phyloP scores from a whole-genome alignment of 23 tunicate species.

The Corella eumyota region DNA sequence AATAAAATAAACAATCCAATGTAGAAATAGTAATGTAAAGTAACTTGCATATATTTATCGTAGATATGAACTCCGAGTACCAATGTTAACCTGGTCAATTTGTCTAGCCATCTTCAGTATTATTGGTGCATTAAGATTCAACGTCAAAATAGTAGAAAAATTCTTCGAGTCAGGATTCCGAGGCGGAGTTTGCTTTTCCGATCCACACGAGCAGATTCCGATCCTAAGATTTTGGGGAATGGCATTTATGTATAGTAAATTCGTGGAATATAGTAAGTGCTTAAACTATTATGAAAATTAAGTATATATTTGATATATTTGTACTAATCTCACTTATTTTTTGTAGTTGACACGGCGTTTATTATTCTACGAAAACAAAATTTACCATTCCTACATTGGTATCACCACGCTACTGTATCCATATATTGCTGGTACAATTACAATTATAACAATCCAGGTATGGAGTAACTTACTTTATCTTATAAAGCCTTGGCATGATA shows the following conservation, averaged over 20 bases:
- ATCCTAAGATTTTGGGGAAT: slow-evolving; percentile 71
- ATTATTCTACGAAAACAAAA: slow-evolving; percentile 79
- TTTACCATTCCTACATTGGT: slow-evolving; percentile 89
- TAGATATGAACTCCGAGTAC: slow-evolving; percentile 71
- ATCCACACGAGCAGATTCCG: slow-evolving; percentile 32
- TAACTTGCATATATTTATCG: background rate
- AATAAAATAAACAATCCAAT: no score
- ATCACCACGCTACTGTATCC: slow-evolving; percentile 80
- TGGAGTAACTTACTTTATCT: no score
- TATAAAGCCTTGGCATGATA: no score
- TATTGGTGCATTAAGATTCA: slow-evolving; percentile 44
- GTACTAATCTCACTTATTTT: no score
- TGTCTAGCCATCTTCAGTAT: slow-evolving; percentile 76
- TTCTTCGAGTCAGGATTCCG: slow-evolving; percentile 37
- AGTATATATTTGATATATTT: no score
- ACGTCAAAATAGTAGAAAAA: slow-evolving; percentile 10
- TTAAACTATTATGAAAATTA: no score
- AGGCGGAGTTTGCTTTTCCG: slow-evolving; percentile 45
- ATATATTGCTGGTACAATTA: slow-evolving; percentile 70
- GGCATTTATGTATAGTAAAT: slow-evolving; percentile 61
- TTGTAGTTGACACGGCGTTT: slow-evolving; percentile 85
- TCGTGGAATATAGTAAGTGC: slow-evolving; percentile 63
- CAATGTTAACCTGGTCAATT: slow-evolving; percentile 67
- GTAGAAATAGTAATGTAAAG: no score
- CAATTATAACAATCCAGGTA: slow-evolving; percentile 50